These are phyloP conservation scores for Pseudachorutes palmiensis DNA, from an alignment of 1,140 invertebrate genomes.

Conservation along the genomic window DNA sequence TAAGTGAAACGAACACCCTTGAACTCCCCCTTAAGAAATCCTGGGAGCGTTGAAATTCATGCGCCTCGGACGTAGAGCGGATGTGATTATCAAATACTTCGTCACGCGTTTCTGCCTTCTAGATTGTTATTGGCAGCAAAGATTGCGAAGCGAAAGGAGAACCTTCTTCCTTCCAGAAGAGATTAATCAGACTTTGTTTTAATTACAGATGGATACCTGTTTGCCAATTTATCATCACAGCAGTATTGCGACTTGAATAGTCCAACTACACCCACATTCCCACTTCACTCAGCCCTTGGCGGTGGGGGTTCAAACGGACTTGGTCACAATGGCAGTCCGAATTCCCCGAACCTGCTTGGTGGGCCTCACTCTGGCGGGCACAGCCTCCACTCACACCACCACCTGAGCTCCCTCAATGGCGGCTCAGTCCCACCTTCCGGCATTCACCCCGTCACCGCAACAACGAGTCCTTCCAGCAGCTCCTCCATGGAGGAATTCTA, in stretches of 20 bases:
- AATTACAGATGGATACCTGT: constrained; percentile 34
- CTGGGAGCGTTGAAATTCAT: background rate
- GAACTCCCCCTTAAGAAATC: constrained; percentile 8
- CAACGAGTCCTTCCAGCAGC: constrained; percentile 45
- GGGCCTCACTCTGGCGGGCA: constrained; percentile 11
- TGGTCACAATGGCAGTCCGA: constrained; percentile 20
- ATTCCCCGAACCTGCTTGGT: constrained; percentile 33
- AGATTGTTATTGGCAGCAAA: too few species aligned
- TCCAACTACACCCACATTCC: constrained; percentile 36
- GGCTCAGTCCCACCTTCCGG: constrained; percentile 55
- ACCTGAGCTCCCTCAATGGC: constrained; percentile 46
- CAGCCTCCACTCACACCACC: constrained; percentile 21
- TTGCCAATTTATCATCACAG: constrained; percentile 30
- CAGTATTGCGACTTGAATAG: constrained; percentile 38
- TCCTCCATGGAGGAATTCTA: constrained; percentile 70
- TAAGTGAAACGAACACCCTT: constrained; percentile 18
- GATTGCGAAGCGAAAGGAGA: too few species aligned
- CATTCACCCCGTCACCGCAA: constrained; percentile 57
- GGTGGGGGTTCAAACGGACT: constrained; percentile 17
- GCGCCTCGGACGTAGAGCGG: constrained; percentile 8
- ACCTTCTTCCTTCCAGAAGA: too few species aligned
- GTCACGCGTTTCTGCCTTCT: background rate
- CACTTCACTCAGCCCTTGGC: constrained; percentile 27
- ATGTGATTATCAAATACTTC: constrained; percentile 6
- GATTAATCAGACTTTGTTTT: too few species aligned